Base-by-base conservation (phyloP, 2,888 invertebrate genomes). In the Hoplodrina blanda region DNA sequence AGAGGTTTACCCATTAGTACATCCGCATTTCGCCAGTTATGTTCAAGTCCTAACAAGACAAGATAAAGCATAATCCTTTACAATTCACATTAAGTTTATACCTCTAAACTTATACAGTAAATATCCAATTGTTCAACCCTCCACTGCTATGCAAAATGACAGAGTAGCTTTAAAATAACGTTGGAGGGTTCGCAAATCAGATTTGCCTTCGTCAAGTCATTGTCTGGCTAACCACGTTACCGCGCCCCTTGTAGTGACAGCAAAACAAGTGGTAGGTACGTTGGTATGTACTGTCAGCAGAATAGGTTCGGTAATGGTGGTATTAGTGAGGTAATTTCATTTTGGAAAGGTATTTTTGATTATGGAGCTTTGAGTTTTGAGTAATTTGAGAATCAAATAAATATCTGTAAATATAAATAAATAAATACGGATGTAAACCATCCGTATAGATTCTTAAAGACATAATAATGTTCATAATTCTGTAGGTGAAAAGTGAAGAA, bases 141-240 rank as follows among this genome's bases (percentile, higher is more conserved):
- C 76, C 54, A 62, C 64, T 83, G 91, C 92, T 93, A 93, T 94
- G 93, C 93, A 94, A 95, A 94, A 93, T 93, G 92, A 89, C 84
- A 89, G 92, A 91, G 93, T 93, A 88, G 92, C 91, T 96, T 94
- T 95, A 95, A 95, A 95, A 95, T 95, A 95, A 94, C 93, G 80
- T 87, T 83, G 90, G 94, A 94, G 95, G 95, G 94, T 92, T 88
- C 85, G 85, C 90, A 95, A 95, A 96, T 96, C 95, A 87, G 93
- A 96, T 96, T 96, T 95, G 91, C 93, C 92, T 95, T 94, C 95
- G 93, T 96, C 95, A 95, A 92, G 91, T 93, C 94, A 95, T 95
- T 95, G 95, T 96, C 88, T 84, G 80, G 87, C 88, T 95, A 95
- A 96, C 94, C 84, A 83, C 78, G 92, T 96, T 96, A 95, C 86